These are phyloP conservation scores for Parelbella ahira DNA, from an alignment of 2,888 invertebrate species.

Conservation along the genomic window DNA sequence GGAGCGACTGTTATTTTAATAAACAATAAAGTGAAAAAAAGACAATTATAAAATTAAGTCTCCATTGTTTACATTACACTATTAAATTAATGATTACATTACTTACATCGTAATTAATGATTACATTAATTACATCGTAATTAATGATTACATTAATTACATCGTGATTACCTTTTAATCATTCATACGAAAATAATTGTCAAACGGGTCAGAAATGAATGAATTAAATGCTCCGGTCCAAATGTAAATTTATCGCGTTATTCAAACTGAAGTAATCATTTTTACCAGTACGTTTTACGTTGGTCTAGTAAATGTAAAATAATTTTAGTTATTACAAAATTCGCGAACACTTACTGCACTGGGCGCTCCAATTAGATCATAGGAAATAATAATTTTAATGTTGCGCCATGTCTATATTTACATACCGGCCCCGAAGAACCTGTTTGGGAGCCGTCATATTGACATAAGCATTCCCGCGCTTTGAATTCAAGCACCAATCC, in stretches of 20 bases:
- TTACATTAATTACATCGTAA: too few relatives aligned
- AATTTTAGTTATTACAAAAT: slow-evolving; percentile 17
- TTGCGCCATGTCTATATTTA: slow-evolving; percentile 27
- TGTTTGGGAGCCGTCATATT: slow-evolving; percentile 42
- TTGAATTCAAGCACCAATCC: slow-evolving; percentile 48
- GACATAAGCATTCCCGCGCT: slow-evolving; percentile 58
- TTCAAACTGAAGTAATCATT: background rate
- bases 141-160: too few relatives aligned
- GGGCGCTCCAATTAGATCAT: slow-evolving; percentile 39
- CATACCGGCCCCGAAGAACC: slow-evolving; percentile 38
- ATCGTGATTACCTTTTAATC: too few relatives aligned
- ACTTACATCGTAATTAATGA: too few relatives aligned
- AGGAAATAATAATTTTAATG: slow-evolving; percentile 33
- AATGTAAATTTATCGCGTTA: background rate
- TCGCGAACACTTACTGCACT: slow-evolving; percentile 3
- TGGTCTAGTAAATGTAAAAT: slow-evolving; percentile 3
- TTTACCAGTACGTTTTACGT: background rate
- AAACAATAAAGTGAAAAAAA: too few relatives aligned
- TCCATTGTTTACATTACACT: too few relatives aligned
- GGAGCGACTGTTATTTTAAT: too few relatives aligned
- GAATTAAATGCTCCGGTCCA: too few relatives aligned
- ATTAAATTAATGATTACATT: too few relatives aligned
- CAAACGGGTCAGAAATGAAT: too few relatives aligned
- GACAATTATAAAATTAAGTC: too few relatives aligned
- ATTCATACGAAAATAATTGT: too few relatives aligned